These are phyloP conservation scores for Rhynchonycteris naso DNA, from an alignment of 2,797 vertebrate genomes.

Conservation along the genomic window DNA sequence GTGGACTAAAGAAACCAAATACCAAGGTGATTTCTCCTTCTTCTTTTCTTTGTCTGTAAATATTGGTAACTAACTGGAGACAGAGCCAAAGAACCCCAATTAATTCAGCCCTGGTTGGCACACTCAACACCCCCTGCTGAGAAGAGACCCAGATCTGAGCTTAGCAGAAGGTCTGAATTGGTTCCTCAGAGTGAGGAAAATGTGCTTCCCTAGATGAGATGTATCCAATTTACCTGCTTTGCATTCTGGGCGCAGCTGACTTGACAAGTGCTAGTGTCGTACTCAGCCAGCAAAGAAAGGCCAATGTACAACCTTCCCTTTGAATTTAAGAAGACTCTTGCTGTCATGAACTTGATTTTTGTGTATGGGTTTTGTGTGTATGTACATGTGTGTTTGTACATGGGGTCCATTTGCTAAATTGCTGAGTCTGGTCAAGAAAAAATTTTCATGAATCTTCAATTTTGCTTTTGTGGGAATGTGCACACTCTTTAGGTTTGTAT, in stretches of 20 bases:
- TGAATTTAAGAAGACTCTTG: constrained; percentile 14
- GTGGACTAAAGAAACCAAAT: background rate
- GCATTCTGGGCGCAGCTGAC: constrained; percentile 56
- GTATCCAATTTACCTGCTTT: constrained; percentile 37
- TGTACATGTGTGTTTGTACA: background rate
- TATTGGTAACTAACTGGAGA: constrained; percentile 53
- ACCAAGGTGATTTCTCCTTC: constrained; percentile 46
- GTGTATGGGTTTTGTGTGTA: background rate
- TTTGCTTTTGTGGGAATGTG: constrained; percentile 52
- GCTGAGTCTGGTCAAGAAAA: constrained; percentile 44
- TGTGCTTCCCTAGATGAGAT: background rate
- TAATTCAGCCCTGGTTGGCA: constrained; percentile 78
- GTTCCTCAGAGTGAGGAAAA: constrained; percentile 52
- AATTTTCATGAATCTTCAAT: constrained; percentile 66
- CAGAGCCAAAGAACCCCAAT: constrained; percentile 73
- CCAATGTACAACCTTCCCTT: background rate
- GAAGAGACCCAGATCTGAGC: constrained; percentile 72
- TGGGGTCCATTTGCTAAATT: constrained; percentile 31
- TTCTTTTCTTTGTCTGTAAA: background rate
- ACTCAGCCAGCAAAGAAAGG: background rate
- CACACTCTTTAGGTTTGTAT: constrained; percentile 33
- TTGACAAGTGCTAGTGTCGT: background rate
- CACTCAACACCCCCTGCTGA: constrained; percentile 66
- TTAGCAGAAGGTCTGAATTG: constrained; percentile 74
- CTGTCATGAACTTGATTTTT: background rate